Conservation (phyloP, 2,797 vertebrate species). For the Ctenosaura bakeri region DNA sequence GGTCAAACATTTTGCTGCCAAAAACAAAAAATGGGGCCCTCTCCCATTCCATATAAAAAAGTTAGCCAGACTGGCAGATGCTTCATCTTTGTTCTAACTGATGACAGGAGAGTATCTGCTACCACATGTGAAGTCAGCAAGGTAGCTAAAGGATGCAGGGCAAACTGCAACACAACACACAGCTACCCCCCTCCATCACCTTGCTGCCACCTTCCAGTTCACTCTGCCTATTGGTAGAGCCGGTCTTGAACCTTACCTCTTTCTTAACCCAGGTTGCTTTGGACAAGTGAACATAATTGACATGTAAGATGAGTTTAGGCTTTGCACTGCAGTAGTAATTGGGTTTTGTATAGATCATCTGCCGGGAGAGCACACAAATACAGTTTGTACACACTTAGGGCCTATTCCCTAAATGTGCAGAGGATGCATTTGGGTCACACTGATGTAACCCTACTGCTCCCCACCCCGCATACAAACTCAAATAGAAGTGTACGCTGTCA, state of each 20-base stretch:
- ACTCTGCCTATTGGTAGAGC: neutral
- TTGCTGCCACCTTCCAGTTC: neutral
- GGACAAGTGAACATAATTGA: neutral
- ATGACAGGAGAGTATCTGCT: no score
- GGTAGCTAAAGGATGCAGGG: no score
- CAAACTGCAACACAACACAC: no score
- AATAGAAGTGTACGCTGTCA: neutral
- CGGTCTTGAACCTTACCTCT: neutral
- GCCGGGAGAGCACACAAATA: neutral
- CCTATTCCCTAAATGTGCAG: neutral
- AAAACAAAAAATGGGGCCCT: no score
- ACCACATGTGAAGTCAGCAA: no score
- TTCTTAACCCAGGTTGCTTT: neutral
- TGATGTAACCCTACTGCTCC: neutral
- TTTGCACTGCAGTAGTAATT: neutral
- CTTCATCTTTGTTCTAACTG: no score
- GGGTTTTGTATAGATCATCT: neutral
- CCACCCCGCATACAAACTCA: neutral
- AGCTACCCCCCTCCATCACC: neutral
- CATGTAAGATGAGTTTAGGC: neutral
- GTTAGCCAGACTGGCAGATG: neutral
- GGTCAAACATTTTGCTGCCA: no score
- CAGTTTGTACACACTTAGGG: neutral
- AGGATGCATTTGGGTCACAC: neutral
- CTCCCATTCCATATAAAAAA: neutral